Percentiles rank a stretch among this genome's conserved stretches.
phyloP scores from a whole-genome alignment of 2,888 invertebrate species.

The Stenoptilia bipunctidactyla region DNA sequence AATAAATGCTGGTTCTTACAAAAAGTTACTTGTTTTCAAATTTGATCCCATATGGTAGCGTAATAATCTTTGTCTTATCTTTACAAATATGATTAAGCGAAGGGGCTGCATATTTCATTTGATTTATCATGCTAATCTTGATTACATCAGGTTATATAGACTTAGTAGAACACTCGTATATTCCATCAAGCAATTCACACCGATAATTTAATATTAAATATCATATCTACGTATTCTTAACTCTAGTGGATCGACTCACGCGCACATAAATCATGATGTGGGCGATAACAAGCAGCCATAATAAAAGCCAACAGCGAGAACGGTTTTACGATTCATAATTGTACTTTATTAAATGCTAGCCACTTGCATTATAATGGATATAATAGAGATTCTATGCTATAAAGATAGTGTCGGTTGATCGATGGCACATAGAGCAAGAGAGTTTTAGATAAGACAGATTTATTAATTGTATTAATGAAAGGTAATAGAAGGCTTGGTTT shows the following conservation, averaged over 20 bases:
- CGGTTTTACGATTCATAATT: conserved; percentile 69
- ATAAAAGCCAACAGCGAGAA: conserved; percentile 61
- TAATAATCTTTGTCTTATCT: too few relatives aligned
- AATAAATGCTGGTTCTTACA: too few relatives aligned
- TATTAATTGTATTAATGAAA: conserved; percentile 9
- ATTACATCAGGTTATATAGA: too few relatives aligned
- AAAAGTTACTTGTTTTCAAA: too few relatives aligned
- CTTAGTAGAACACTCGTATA: too few relatives aligned
- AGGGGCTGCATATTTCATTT: too few relatives aligned
- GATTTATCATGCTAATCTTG: too few relatives aligned
- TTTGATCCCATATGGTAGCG: too few relatives aligned
- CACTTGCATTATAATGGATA: conserved; percentile 53
- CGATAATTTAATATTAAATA: too few relatives aligned
- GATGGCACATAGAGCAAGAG: neutral
- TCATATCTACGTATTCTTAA: too few relatives aligned
- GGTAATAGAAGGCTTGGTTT: neutral
- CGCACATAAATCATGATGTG: conserved; percentile 63
- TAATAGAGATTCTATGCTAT: conserved; percentile 27
- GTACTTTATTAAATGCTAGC: conserved; percentile 62
- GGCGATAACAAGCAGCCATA: conserved; percentile 59
- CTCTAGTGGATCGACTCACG: conserved; percentile 20
- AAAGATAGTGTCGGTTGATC: conserved; percentile 17
- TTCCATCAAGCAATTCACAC: too few relatives aligned
- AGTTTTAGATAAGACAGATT: conserved; percentile 1
- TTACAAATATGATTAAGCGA: too few relatives aligned